Conservation (phyloP, 2,797 vertebrate genomes). For the Danio albolineatus region DNA sequence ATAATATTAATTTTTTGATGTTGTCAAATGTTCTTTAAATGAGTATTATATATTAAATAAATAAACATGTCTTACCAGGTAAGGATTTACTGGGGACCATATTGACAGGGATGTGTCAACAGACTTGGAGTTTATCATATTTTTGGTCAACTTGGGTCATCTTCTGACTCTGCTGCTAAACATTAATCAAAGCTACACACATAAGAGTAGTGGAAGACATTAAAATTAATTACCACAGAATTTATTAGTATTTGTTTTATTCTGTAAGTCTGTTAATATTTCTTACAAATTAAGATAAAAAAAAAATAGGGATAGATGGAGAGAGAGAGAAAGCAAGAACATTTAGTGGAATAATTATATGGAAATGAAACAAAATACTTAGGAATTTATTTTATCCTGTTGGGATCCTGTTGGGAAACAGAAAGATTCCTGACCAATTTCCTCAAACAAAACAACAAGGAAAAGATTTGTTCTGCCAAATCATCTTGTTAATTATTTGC, state of each 20-base stretch:
- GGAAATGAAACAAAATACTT: neutral
- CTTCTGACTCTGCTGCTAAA: neutral
- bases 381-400: conserved; percentile 18
- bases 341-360: neutral
- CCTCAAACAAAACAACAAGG: too few species aligned
- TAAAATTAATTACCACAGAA: too few species aligned
- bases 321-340: too few species aligned
- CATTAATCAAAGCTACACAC: too few species aligned
- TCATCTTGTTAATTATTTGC: neutral
- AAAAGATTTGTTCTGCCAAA: too few species aligned
- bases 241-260: too few species aligned
- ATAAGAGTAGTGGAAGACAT: too few species aligned
- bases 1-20: neutral
- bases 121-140: neutral
- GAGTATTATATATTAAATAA: neutral
- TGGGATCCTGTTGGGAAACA: neutral
- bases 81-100: neutral
- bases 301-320: too few species aligned
- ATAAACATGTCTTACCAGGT: neutral
- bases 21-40: neutral
- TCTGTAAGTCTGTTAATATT: too few species aligned
- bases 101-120: neutral
- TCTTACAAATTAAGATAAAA: too few species aligned
- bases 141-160: neutral
- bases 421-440: neutral